These are phyloP conservation scores for Mamestra brassicae DNA, from an alignment of 2,888 invertebrate species.

Conservation along the genomic window DNA sequence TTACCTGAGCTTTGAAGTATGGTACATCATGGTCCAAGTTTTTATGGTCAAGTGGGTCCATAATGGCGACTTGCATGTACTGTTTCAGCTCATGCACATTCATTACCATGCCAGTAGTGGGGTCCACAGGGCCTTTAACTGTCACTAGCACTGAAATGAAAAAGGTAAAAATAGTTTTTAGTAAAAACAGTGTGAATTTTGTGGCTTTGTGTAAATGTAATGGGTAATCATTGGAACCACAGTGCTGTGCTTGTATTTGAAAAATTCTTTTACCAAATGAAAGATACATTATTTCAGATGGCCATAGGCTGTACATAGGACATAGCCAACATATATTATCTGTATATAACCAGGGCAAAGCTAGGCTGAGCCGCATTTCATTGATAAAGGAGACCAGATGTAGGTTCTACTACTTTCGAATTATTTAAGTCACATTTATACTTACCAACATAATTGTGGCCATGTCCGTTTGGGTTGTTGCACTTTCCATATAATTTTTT, in stretches of 20 bases:
- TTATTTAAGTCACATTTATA: background rate
- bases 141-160: conserved; percentile 95
- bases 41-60: conserved; percentile 98
- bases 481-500: conserved; percentile 97
- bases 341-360: too few species aligned
- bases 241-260: background rate
- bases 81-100: conserved; percentile 97
- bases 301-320: background rate
- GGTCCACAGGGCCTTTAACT: conserved; percentile 96
- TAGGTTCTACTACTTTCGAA: too few species aligned
- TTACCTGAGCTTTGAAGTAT: conserved; percentile 94
- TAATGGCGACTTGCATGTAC: conserved; percentile 95
- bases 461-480: conserved; percentile 99
- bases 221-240: background rate
- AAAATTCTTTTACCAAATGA: background rate
- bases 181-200: background rate
- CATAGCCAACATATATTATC: too few species aligned
- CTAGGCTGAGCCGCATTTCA: too few species aligned
- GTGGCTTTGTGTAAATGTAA: background rate
- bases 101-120: conserved; percentile 98
- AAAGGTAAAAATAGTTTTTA: background rate
- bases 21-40: conserved; percentile 98
- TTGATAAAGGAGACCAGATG: too few species aligned
- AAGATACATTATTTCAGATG: background rate
- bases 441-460: conserved; percentile 98